A percentile compares a stretch with the other conserved stretches of the same genome.
These are phyloP conservation scores for Tachycineta bicolor DNA, from an alignment of 2,113 vertebrate species.

Conservation along the genomic window DNA sequence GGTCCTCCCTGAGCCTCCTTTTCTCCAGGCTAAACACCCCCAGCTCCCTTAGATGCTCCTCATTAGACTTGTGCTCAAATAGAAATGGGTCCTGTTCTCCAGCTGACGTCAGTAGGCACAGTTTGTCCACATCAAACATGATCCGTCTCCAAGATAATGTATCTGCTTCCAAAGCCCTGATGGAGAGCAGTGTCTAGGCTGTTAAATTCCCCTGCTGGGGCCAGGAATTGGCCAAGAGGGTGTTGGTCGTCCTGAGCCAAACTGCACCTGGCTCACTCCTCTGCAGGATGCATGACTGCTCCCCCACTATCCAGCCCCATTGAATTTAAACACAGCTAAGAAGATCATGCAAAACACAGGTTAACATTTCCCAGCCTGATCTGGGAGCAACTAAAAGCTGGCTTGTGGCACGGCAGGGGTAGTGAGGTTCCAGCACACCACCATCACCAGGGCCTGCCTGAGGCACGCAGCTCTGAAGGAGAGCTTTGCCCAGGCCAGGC, in stretches of 20 bases:
- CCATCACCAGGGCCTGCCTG: neutral
- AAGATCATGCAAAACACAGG: neutral
- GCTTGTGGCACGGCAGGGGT: accelerated
- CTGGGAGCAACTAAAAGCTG: neutral
- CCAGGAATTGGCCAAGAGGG: neutral
- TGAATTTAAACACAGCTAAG: neutral
- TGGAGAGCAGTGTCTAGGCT: neutral
- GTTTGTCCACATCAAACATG: neutral
- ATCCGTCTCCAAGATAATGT: accelerated
- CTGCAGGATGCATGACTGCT: accelerated
- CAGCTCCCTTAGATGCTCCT: neutral
- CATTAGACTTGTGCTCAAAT: neutral
- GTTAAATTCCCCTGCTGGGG: neutral
- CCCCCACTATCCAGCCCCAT: neutral
- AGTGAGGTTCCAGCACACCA: neutral
- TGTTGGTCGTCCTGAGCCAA: neutral
- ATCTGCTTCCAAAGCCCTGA: neutral
- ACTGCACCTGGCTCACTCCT: neutral
- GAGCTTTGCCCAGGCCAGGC: accelerated
- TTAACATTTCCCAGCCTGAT: neutral
- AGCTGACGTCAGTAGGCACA: neutral
- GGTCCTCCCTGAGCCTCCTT: neutral
- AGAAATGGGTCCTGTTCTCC: neutral
- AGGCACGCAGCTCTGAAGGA: neutral
- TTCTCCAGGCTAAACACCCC: neutral